A percentile compares a stretch with the other conserved stretches of the same genome.
Evolutionary conservation across 2,797 vertebrate genomes (phyloP).

Genomic region (Simalia tracyae): DNA sequence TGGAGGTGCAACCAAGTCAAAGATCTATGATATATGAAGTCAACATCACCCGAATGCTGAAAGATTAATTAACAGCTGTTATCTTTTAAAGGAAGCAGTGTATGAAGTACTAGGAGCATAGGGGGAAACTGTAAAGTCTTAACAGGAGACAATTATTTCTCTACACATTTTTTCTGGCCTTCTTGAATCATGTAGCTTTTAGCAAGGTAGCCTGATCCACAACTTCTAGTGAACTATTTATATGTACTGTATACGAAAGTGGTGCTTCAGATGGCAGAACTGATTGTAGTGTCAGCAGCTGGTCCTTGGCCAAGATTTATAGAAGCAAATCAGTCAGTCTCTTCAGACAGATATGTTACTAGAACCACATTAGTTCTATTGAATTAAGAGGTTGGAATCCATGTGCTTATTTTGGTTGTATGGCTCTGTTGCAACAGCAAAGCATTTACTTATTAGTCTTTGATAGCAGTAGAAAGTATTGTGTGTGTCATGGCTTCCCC

Average conservation of each 20-base stretch:
- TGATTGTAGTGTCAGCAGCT: not conserved
- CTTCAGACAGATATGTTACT: not conserved
- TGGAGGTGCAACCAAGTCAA: not conserved
- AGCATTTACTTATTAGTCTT: not conserved
- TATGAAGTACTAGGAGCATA: not conserved
- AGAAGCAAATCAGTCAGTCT: not conserved
- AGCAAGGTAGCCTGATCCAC: not conserved
- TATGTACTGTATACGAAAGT: not conserved
- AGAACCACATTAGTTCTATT: not conserved
- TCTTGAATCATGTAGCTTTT: not conserved
- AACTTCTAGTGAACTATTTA: not conserved
- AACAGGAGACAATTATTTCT: not conserved
- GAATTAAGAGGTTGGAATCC: not conserved
- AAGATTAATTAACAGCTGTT: not conserved
- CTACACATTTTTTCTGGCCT: not conserved
- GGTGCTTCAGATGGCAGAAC: conserved; percentile 1
- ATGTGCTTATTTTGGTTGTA: conserved; percentile 27
- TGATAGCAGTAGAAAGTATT: conserved; percentile 57
- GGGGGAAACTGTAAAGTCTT: not conserved
- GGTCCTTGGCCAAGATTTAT: not conserved
- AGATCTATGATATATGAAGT: conserved; percentile 33
- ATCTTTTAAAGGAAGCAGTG: not conserved
- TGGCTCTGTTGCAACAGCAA: conserved; percentile 41
- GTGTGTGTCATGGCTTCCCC: conserved; percentile 67
- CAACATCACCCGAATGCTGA: not conserved